Base-by-base conservation (phyloP, 2,888 invertebrate genomes). In the Drosophila robusta region DNA sequence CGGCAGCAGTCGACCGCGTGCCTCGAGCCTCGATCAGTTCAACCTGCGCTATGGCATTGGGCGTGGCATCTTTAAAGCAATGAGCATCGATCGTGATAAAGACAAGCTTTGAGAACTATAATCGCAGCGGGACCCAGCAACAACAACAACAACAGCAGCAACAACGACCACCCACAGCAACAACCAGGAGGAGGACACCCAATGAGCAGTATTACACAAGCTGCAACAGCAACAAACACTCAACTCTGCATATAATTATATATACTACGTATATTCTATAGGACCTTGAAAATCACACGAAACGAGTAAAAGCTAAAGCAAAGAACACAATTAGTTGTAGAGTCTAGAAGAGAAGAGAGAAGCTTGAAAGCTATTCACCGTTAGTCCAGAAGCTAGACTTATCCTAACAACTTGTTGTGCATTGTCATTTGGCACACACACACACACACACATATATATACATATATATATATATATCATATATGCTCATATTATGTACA, bases 31-130 rank as follows among this genome's bases (percentile, higher is more conserved):
- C 54, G 92, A 92, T 70, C 92, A 92, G 77, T 92, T 91, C 54
- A 92, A 92, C 75, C 78, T 91, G 58, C 82, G 90, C 57, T 90
- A 90, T 54, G 91, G 90, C 56, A 86, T 89, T 39, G 90, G 91
- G 0, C 82, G 90, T 12, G 89, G 91, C 34, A 89, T 92, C 67
- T 91, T 92, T 75, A 92, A 92, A 90, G 91, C 91, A 84, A 91
- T 92, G 90, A 92, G 92, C 79, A 92, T 92, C 77, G 92, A 92
- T 83, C 90, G 92, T 65, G 91, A 92, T 80, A 92, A 91, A 89
- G 91, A 92, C 82, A 91, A 91, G 81, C 92, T 92, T 88, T 92
- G 92, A 92, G 90, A 90, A 81, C 78, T 90, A 84, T 90, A 90
- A 83, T 78, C 75, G 65, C 66, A 51, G 52, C 46, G 41, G 45